phyloP scores from a whole-genome alignment of 2,113 vertebrate species.

The Peromyscus maniculatus region DNA sequence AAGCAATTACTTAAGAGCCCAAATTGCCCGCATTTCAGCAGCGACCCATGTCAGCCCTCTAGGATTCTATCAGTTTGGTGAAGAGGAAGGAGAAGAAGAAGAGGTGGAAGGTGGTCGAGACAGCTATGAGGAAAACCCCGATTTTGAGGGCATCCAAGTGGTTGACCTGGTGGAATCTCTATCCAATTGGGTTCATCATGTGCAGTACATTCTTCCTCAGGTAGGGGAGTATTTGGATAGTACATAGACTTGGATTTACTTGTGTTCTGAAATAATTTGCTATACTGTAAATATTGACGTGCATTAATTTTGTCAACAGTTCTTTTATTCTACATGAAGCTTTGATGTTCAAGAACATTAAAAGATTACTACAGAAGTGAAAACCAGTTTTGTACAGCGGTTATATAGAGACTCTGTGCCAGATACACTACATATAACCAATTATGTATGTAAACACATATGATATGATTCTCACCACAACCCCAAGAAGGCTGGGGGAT shows the following conservation, averaged over 20 bases:
- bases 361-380: not conserved
- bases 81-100: constrained; percentile 94
- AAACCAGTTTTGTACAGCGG: not conserved
- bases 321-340: constrained; percentile 19
- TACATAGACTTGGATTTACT: not conserved
- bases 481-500: not conserved
- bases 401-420: not conserved
- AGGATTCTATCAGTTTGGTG: constrained; percentile 93
- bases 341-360: constrained; percentile 38
- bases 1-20: constrained; percentile 94
- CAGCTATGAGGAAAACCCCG: constrained; percentile 91
- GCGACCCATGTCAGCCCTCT: constrained; percentile 95
- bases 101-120: constrained; percentile 87
- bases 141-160: constrained; percentile 93
- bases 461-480: not conserved
- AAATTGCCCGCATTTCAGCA: constrained; percentile 97
- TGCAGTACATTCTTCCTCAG: constrained; percentile 94
- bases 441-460: not conserved
- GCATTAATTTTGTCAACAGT: constrained; percentile 4
- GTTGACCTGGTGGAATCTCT: constrained; percentile 91
- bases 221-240: constrained; percentile 82
- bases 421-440: not conserved
- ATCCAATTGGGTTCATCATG: constrained; percentile 95
- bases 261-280: not conserved
- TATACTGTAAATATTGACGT: constrained; percentile 4